Conservation (phyloP, 2,888 invertebrate genomes). For the Polylopha cassiicola region DNA sequence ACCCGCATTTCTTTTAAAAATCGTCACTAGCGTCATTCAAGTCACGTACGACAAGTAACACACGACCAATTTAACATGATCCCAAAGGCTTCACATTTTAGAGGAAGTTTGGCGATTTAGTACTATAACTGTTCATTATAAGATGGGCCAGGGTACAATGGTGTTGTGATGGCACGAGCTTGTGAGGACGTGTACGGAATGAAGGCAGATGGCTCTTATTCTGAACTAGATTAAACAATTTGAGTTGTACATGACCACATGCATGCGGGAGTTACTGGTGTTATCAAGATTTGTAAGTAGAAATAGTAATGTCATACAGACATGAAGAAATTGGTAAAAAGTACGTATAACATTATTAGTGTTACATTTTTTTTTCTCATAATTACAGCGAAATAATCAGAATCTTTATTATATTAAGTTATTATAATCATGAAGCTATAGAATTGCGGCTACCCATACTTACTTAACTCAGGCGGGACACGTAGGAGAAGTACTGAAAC, state of each 20-base stretch:
- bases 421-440: too few species aligned
- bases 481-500: too few species aligned
- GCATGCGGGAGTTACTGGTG: constrained; percentile 20
- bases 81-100: constrained; percentile 31
- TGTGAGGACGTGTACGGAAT: constrained; percentile 37
- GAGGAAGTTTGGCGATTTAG: constrained; percentile 18
- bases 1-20: constrained; percentile 58
- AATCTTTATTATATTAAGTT: too few species aligned
- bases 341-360: too few species aligned
- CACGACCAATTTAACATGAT: constrained; percentile 32
- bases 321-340: too few species aligned
- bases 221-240: constrained; percentile 22
- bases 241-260: constrained; percentile 15
- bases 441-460: too few species aligned
- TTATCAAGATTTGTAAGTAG: constrained; percentile 17
- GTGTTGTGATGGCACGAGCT: constrained; percentile 29
- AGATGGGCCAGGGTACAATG: constrained; percentile 21
- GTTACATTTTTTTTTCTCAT: too few species aligned
- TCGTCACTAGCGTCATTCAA: constrained; percentile 40
- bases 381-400: too few species aligned
- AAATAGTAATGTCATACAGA: too few species aligned
- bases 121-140: constrained; percentile 13
- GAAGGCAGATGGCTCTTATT: constrained; percentile 27
- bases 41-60: constrained; percentile 48
- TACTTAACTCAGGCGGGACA: too few species aligned